Evolutionary conservation across 2,888 invertebrate species (phyloP).

Genomic region (Drosophila paracracens): DNA sequence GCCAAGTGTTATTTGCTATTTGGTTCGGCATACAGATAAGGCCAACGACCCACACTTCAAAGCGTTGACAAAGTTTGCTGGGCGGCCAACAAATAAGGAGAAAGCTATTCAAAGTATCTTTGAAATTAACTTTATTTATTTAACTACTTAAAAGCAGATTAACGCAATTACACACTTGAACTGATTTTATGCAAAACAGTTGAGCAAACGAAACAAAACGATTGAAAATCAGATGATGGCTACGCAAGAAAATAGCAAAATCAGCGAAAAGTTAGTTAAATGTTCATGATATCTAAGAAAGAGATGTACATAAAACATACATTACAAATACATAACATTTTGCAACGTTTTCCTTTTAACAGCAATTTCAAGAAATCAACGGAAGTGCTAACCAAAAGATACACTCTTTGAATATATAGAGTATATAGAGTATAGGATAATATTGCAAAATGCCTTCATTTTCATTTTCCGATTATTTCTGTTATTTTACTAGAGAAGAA

Average conservation of each 20-base stretch:
- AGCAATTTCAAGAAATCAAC: not conserved
- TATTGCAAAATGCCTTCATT: not conserved
- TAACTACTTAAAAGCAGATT: constrained; percentile 84
- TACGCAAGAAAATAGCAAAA: constrained; percentile 13
- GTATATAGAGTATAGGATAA: not conserved
- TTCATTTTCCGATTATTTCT: not conserved
- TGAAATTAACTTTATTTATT: constrained; percentile 84
- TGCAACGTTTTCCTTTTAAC: not conserved
- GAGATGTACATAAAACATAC: not conserved
- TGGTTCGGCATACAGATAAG: constrained; percentile 36
- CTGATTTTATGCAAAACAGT: constrained; percentile 74
- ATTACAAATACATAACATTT: not conserved
- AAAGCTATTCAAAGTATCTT: constrained; percentile 69
- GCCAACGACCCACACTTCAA: constrained; percentile 61
- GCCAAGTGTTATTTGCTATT: constrained; percentile 50
- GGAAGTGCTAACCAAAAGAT: not conserved
- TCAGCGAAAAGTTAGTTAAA: constrained; percentile 30
- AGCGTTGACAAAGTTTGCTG: constrained; percentile 52
- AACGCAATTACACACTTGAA: constrained; percentile 84
- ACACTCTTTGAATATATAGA: not conserved
- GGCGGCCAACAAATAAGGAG: constrained; percentile 35
- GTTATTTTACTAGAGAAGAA: too few species aligned
- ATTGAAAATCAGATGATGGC: constrained; percentile 2
- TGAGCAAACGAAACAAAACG: constrained; percentile 38
- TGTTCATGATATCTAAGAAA: not conserved